Evolutionary conservation across 2,888 invertebrate genomes (phyloP), one percentile per base, ranked within the genome.

Genomic region (Agapostemon virescens): DNA sequence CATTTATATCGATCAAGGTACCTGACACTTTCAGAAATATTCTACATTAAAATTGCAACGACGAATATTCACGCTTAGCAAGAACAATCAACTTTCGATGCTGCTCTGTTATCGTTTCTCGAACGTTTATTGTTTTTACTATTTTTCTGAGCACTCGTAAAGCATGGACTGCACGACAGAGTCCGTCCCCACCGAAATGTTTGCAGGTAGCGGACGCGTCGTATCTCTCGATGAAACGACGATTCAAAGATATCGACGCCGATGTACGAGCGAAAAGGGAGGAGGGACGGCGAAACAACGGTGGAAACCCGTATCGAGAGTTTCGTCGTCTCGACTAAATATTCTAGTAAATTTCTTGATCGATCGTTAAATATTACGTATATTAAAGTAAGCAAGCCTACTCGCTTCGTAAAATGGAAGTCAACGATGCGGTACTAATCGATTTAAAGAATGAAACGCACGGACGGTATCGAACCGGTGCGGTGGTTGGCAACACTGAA

Each of bases 401-500:
- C n/a, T n/a, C n/a, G n/a, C n/a, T n/a, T n/a, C n/a, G n/a, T 55
- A 38, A 55, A 69, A 38, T 55, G 15, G 20, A 33, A 42, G 40
- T 26, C 38, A 58, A 20, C 38, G n/a, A 58, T 30, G 26, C 20
- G 58, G 23, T 23, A 23, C 33, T 40, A 23, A 38, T 38, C 23
- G 23, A 64, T 67, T 67, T 42, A 42, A 67, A 17, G 36, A 45
- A 36, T 36, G 45, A 13, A 63, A 63, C 23, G 72, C 49, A 40
- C 52, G 52, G 52, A 77, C 52, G 17, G 13, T 49, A 23, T 20
- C n/a, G 42, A 55, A 49, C 49, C 49, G 49, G 49, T 20, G 13
- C 64, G 52, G 33, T 58, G 15, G 78, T 84, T 84, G 78, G 81
- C 75, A 78, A 77, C 67, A 81, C 68, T 82, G 85, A 52, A 67